Evolutionary conservation across 2,888 invertebrate species (phyloP), one percentile per base, ranked within the genome.

Genomic region (Chrysotoxum bicinctum): DNA sequence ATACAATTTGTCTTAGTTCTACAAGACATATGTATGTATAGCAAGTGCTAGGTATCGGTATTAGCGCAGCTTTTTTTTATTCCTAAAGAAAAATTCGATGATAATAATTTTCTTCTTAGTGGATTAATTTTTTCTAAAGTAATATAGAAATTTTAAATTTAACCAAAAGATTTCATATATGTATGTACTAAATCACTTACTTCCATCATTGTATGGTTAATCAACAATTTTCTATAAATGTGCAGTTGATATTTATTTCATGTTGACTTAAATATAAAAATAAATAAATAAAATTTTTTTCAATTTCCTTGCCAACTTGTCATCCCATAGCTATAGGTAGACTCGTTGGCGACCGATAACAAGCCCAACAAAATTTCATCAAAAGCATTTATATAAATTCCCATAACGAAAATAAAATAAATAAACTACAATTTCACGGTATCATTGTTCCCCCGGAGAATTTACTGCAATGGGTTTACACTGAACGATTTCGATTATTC

Each of bases 401-500:
- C 69, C 32, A 64, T 52, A 52, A 35, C 23, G 40, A 52, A 58
- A 60, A 75, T 74, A 64, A 81, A 81, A 62, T 26, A 52, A 35
- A 83, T 73, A 70, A 84, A 79, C 79, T 74, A 74, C 79, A 79
- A 60, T 66, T 84, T 79, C 21, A 75, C 56, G 75, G 58, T 75
- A 70, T 75, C 79, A 84, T 79, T 84, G 83, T 84, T 79, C 66
- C 75, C 70, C 64, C 8, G 30, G 35, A 56, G 79, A 79, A 84
- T 70, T 84, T 70, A 75, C 50, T 66, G 66, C 79, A 68, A 70
- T 75, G 21, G 58, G 64, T 78, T 68, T 21, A 37, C 32, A 50
- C 73, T 30, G 62, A 75, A 54, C 52, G 43, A 60, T 69, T 74
- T 69, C 83, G 62, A 78, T 78, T 73, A 73, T 78, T 69, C 78